A percentile compares a stretch with the other conserved stretches of the same genome.
Evolutionary conservation across 2,888 invertebrate genomes (phyloP).

Genomic region (Scrobipalpa costella): DNA sequence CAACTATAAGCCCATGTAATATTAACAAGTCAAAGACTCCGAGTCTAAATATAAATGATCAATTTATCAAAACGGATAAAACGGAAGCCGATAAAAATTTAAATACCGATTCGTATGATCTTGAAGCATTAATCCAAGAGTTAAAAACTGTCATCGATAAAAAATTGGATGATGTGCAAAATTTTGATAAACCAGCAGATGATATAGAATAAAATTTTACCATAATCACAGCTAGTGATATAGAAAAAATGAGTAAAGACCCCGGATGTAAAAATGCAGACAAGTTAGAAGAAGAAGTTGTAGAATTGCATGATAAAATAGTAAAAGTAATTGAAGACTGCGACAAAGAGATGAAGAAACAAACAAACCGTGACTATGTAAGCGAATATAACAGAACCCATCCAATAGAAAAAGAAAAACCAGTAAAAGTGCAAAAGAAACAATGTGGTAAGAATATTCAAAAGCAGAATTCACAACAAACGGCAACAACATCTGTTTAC

Average conservation of each 20-base stretch:
- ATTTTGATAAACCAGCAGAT: not conserved
- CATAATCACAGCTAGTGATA: too few relatives aligned
- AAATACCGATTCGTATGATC: not conserved
- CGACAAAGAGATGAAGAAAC: conserved; percentile 25
- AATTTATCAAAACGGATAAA: not conserved
- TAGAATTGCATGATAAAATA: conserved; percentile 54
- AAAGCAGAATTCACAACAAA: not conserved
- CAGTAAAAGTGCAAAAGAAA: not conserved
- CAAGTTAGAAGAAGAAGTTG: not conserved
- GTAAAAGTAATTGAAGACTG: conserved; percentile 43
- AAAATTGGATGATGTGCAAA: not conserved
- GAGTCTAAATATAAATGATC: not conserved
- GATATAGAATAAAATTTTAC: not conserved
- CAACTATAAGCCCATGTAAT: not conserved
- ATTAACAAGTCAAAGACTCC: not conserved
- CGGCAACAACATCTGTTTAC: not conserved
- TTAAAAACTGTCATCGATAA: not conserved
- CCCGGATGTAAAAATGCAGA: too few relatives aligned
- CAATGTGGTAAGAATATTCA: not conserved
- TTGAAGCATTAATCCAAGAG: not conserved
- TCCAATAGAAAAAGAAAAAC: not conserved
- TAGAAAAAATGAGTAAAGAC: not conserved
- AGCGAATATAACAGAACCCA: not conserved
- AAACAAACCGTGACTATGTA: not conserved
- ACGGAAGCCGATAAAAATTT: not conserved